Base-by-base conservation (phyloP, 2,888 invertebrate genomes). In the Lycocerus yunnanus region DNA sequence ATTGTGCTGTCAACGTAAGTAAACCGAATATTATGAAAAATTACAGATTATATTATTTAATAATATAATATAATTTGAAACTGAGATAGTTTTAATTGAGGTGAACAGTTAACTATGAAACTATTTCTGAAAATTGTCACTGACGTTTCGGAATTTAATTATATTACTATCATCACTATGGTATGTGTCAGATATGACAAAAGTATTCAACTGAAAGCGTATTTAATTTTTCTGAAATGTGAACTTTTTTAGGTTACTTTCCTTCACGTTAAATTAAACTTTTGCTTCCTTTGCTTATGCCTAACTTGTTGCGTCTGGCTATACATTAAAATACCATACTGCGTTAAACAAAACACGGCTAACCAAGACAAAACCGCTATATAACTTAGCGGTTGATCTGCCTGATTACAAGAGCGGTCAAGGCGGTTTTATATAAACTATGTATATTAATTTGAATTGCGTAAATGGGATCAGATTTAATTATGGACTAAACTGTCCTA, bases 1-100 rank as follows among this genome's bases (percentile, higher is more conserved):
- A 69, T 71, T 76, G 16, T 71, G 16, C 66, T 71, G 66, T 67
- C 69, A 74, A 76, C 76, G 74, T 71, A 68, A 76, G 73, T 76
- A 71, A 76, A 63, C 65, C 15, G 71, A 76, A 71, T 61, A 71
- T 76, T 67, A 18, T 16, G 13, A 61, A 59, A 15, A 9, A 9
- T 21, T n/a, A 24, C 1, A 5, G n/a, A 43, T n/a, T 43, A 24
- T 24, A 10, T 24, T 24, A 11, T 11, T 3, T 24, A 11, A 11
- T 24, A 24, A 10, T 24, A 24, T 18, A 18, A 4, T 4, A 18
- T n/a, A n/a, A 18, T 18, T 18, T 4, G 4, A 3, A 18, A 18
- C 18, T 18, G 18, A 18, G 18, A 18, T 18, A 18, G 18, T 18
- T 18, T 18, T 18, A 18, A 18, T 18, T 18, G 18, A 18, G 18